phyloP scores from a whole-genome alignment of 2,113 vertebrate species.

The Lates calcarifer region DNA sequence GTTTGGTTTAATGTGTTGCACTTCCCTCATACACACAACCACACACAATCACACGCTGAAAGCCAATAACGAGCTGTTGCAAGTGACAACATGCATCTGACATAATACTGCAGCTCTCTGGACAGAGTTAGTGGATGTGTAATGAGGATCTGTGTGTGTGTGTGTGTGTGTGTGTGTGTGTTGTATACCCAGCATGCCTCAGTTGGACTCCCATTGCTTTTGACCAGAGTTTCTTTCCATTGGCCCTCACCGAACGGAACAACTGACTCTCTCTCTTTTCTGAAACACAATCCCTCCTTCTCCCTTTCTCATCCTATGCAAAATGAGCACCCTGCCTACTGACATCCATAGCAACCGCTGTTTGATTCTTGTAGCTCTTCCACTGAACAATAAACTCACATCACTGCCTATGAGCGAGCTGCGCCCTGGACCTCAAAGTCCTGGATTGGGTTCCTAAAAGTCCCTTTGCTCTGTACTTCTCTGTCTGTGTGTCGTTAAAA shows the following conservation, averaged over 20 bases:
- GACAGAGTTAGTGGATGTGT: constrained; percentile 28
- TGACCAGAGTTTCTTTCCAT: constrained; percentile 78
- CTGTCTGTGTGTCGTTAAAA: not conserved
- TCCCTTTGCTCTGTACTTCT: constrained; percentile 5
- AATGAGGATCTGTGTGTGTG: constrained; percentile 40
- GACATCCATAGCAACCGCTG: constrained; percentile 68
- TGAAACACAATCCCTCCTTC: constrained; percentile 64
- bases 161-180: constrained; percentile 31
- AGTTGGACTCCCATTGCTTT: constrained; percentile 68
- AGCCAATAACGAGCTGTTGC: constrained; percentile 39
- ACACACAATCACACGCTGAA: not conserved
- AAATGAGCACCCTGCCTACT: constrained; percentile 32
- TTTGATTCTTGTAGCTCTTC: constrained; percentile 61
- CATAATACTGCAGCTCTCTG: constrained; percentile 47
- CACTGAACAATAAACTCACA: constrained; percentile 64
- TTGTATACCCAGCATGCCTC: constrained; percentile 65
- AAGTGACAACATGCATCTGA: constrained; percentile 35
- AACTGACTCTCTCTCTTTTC: constrained; percentile 75
- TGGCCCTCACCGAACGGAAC: constrained; percentile 77
- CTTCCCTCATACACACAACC: constrained; percentile 3
- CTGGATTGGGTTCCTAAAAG: not conserved
- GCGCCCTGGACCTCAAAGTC: constrained; percentile 15
- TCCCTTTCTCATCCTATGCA: constrained; percentile 66
- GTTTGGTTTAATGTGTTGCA: not conserved
- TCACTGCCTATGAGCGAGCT: constrained; percentile 17